Percentiles rank a stretch among this genome's conserved stretches.
These are phyloP conservation scores for Euphonia xanthogaster DNA, from an alignment of 2,797 vertebrate species.

Conservation along the genomic window DNA sequence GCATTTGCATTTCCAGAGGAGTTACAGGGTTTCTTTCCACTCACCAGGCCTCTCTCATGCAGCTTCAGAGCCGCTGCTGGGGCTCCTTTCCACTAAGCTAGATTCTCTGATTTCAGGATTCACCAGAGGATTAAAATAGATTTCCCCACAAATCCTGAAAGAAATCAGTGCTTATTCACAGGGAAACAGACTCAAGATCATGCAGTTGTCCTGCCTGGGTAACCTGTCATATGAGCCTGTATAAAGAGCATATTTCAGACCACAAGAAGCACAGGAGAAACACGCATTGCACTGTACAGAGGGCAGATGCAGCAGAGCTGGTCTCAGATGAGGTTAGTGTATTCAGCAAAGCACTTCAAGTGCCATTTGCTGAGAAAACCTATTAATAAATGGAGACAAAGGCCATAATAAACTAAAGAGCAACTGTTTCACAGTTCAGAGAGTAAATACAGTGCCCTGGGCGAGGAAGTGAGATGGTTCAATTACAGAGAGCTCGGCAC, in stretches of 20 bases:
- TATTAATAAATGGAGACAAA: constrained; percentile 10
- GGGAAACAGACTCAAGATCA: not conserved
- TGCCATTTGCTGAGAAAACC: not conserved
- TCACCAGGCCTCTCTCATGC: fast-evolving
- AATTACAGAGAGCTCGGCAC: not conserved
- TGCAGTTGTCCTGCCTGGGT: not conserved
- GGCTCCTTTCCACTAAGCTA: not conserved
- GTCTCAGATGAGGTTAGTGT: not conserved
- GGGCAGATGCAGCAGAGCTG: not conserved
- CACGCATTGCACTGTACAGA: not conserved
- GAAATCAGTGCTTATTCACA: not conserved
- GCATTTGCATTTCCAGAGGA: not conserved
- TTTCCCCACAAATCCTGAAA: not conserved
- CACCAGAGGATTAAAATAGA: not conserved
- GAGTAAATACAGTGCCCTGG: not conserved
- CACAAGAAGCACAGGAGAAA: not conserved
- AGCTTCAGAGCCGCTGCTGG: not conserved
- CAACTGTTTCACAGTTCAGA: not conserved
- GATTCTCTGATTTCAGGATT: not conserved
- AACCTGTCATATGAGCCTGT: not conserved
- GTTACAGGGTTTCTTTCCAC: not conserved
- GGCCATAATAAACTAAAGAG: not conserved
- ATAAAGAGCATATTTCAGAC: not conserved
- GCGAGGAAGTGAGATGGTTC: not conserved
- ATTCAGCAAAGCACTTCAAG: not conserved